Evolutionary conservation across 2,888 invertebrate species (phyloP).

Genomic region (Drosophila monieri): DNA sequence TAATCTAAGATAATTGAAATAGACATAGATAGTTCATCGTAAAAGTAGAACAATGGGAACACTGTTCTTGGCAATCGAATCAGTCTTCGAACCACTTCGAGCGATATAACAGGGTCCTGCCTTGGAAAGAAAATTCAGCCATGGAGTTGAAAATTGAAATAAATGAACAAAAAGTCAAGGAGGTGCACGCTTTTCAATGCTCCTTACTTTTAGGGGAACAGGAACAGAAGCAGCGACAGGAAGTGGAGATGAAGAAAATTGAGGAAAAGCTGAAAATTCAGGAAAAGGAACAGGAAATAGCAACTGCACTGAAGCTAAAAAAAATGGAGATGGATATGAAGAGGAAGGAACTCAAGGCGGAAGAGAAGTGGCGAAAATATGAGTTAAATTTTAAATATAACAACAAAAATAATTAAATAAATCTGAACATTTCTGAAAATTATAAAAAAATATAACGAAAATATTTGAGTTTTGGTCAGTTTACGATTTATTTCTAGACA

Average conservation of each 20-base stretch:
- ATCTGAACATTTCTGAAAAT: too few relatives aligned
- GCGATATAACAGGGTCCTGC: background rate
- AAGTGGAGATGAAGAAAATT: background rate
- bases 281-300: background rate
- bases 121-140: too few relatives aligned
- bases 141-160: too few relatives aligned
- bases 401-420: too few relatives aligned
- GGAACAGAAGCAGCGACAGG: background rate
- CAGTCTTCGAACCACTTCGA: background rate
- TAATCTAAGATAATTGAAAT: background rate
- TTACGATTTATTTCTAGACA: constrained; percentile 59
- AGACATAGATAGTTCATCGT: too few relatives aligned
- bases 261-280: background rate
- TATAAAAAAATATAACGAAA: too few relatives aligned
- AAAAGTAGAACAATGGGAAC: background rate
- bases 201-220: too few relatives aligned
- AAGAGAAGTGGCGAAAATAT: background rate
- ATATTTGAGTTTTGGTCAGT: constrained; percentile 26
- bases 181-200: too few relatives aligned
- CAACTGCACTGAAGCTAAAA: background rate
- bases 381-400: background rate
- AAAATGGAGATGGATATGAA: background rate
- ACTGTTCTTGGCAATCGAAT: background rate
- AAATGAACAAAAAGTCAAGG: background rate
- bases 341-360: background rate